Evolutionary conservation across 2,888 invertebrate genomes (phyloP).

Genomic region (Scelioninae gen. 1): DNA sequence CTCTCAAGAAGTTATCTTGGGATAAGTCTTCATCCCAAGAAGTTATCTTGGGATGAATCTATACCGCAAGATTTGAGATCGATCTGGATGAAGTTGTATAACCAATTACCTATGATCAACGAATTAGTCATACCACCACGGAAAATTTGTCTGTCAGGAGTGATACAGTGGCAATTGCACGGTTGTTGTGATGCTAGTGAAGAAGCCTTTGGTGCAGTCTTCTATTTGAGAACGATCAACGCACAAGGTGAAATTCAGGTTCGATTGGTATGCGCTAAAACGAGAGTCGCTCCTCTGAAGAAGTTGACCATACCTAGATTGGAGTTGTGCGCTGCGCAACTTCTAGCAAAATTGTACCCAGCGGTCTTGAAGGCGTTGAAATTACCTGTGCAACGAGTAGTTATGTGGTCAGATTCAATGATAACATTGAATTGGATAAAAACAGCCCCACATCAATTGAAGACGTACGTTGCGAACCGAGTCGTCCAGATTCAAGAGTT

Average conservation of each 20-base stretch:
- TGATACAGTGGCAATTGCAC: conserved; percentile 7
- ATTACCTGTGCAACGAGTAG: not conserved
- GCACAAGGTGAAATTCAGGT: not conserved
- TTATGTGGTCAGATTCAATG: conserved; percentile 30
- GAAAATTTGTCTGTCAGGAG: not conserved
- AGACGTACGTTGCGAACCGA: conserved; percentile 13
- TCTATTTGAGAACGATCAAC: conserved; percentile 20
- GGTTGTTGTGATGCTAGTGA: conserved; percentile 32
- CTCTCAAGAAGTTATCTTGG: conserved; percentile 13
- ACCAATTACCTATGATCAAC: conserved; percentile 13
- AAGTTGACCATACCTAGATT: conserved; percentile 25
- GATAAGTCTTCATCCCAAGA: no score
- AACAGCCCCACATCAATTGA: conserved; percentile 3
- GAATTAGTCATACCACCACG: conserved; percentile 15
- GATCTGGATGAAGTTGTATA: not conserved
- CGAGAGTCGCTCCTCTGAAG: conserved; percentile 33
- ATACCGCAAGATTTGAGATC: conserved; percentile 18
- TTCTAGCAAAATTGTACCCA: conserved; percentile 3
- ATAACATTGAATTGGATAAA: conserved; percentile 17
- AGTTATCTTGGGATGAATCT: conserved; percentile 26
- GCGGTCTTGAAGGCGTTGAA: conserved; percentile 15
- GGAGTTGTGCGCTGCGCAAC: conserved; percentile 11
- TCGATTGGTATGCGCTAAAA: conserved; percentile 10
- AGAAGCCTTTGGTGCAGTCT: conserved; percentile 4
- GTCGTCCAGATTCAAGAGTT: conserved; percentile 8